These are phyloP conservation scores for Eugnorisma glareosa DNA, from an alignment of 2,888 invertebrate genomes.

Conservation along the genomic window DNA sequence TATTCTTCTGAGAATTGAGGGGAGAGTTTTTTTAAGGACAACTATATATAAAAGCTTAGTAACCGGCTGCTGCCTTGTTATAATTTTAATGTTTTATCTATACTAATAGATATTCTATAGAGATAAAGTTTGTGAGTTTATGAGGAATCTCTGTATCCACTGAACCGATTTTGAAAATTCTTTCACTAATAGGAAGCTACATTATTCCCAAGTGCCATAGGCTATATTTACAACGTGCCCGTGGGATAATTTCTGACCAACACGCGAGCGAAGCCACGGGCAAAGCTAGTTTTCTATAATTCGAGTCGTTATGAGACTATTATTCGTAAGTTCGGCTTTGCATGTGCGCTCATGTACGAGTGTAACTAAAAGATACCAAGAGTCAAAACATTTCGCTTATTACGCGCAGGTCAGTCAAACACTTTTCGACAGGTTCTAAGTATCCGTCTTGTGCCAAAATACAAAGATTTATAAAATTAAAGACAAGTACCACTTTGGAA, in stretches of 20 bases:
- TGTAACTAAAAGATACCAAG: background rate
- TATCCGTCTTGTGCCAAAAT: background rate
- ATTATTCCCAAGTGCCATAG: no score
- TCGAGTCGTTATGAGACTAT: background rate
- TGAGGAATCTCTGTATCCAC: no score
- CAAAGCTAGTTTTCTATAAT: no score
- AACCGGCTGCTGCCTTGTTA: no score
- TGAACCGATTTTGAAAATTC: no score
- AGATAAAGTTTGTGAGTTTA: no score
- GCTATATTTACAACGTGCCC: no score
- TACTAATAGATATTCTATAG: no score
- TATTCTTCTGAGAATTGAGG: background rate
- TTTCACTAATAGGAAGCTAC: no score
- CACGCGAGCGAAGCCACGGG: no score
- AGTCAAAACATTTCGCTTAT: background rate
- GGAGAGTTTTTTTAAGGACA: background rate
- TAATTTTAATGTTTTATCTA: no score
- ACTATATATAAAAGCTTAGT: background rate
- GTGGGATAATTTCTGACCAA: no score
- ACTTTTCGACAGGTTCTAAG: background rate
- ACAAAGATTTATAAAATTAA: background rate
- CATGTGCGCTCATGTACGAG: background rate
- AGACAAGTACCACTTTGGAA: background rate
- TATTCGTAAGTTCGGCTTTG: background rate
- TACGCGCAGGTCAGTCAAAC: background rate